Evolutionary conservation across 2,113 vertebrate genomes (phyloP).

Genomic region (Upupa epops): DNA sequence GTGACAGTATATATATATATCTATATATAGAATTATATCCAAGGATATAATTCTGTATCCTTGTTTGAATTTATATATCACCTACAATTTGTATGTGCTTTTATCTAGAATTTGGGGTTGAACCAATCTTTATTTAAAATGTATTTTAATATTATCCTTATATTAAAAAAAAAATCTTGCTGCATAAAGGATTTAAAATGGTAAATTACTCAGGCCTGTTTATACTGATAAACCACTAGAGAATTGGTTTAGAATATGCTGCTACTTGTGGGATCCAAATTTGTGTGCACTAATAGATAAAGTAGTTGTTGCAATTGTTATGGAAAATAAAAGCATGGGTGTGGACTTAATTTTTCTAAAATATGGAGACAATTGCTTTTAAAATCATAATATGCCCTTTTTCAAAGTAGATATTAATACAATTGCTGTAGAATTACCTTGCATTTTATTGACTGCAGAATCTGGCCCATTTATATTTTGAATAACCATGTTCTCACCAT

Average conservation of each 20-base stretch:
- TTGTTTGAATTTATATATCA: not conserved
- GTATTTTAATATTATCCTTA: not conserved
- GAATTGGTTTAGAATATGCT: not conserved
- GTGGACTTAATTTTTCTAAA: not conserved
- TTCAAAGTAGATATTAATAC: not conserved
- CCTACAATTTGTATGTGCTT: not conserved
- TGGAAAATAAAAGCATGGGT: not conserved
- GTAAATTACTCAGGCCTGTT: not conserved
- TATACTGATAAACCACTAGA: not conserved
- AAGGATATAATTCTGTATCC: not conserved
- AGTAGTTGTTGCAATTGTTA: not conserved
- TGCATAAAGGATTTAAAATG: not conserved
- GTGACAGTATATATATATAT: too few relatives aligned
- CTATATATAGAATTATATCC: too few relatives aligned
- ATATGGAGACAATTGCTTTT: not conserved
- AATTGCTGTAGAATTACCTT: not conserved
- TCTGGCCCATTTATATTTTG: not conserved
- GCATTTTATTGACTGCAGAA: not conserved
- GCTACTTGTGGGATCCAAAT: not conserved
- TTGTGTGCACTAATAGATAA: not conserved
- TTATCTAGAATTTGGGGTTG: not conserved
- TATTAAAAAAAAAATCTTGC: not conserved
- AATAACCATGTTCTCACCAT: slow-evolving; percentile 53
- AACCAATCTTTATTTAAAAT: not conserved
- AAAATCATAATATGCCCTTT: not conserved